Conservation (phyloP, 2,113 vertebrate species). For the Aphyosemion australe region DNA sequence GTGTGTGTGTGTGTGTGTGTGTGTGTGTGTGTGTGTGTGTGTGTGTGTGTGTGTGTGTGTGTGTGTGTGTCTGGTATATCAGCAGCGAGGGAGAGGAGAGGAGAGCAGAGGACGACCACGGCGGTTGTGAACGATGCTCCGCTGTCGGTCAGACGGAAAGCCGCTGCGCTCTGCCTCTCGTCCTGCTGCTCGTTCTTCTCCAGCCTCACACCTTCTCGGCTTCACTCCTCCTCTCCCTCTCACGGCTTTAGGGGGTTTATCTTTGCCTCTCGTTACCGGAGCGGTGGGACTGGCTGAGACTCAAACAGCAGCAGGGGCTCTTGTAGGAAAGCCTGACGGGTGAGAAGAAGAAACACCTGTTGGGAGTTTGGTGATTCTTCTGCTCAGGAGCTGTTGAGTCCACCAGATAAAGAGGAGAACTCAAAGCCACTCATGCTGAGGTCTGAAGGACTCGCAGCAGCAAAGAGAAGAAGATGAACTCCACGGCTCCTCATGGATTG, state of each 20-base stretch:
- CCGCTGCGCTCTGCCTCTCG: slow-evolving; percentile 13
- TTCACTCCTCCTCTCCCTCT: neutral
- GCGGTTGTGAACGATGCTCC: slow-evolving; percentile 30
- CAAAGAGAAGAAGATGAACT: slow-evolving; percentile 78
- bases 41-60: slow-evolving; percentile 4
- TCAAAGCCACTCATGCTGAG: neutral
- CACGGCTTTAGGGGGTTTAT: neutral
- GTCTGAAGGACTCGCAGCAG: slow-evolving; percentile 6
- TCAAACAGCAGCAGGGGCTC: slow-evolving; percentile 7
- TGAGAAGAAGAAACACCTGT: neutral
- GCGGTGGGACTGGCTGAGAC: neutral
- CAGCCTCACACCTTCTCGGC: slow-evolving; percentile 4
- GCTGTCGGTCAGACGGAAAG: slow-evolving; percentile 7
- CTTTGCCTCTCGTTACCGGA: neutral
- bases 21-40: no score
- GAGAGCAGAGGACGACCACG: slow-evolving; percentile 16
- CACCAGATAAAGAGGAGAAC: neutral
- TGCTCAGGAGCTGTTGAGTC: neutral
- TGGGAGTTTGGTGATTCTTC: neutral
- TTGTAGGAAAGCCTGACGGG: neutral
- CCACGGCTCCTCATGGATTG: slow-evolving; percentile 68
- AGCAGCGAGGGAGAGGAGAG: slow-evolving; percentile 18
- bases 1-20: no score
- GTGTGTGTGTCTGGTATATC: slow-evolving; percentile 43
- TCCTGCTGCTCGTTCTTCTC: slow-evolving; percentile 7